Evolutionary conservation across 2,888 invertebrate genomes (phyloP), one percentile per base, ranked within the genome.

Genomic region (Chromoteleia sp.): DNA sequence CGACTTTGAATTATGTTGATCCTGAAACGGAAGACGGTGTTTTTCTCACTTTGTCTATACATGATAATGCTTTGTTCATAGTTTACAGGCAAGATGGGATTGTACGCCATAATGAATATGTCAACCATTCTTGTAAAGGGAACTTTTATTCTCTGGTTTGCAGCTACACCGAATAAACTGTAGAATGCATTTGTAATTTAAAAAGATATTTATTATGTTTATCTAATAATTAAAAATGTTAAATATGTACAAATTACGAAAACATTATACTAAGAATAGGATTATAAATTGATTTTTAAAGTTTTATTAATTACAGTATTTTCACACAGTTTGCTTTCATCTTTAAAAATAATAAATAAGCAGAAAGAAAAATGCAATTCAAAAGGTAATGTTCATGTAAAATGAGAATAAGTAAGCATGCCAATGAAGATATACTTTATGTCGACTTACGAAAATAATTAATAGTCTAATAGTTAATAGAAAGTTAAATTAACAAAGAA

Each of bases 51-150:
- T 92, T 96, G 77, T 94, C 95, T 58, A 94, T 94, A 0, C 92
- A 92, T 56, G 93, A 94, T 89, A 96, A 96, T 92, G 93, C 94
- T 52, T 92, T 96, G 10, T 94, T 94, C 91, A 93, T 96, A 36
- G 95, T 96, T 61, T 95, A 93, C 86, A 93, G 93, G 59, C 93
- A 93, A 75, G 87, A 89, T 52, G 92, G 92, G 90, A 93, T 93
- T 89, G 84, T 83, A 21, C 89, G 91, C 15, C 79, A 90, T 61
- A 90, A 91, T 52, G 90, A 88, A 58, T 91, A 91, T 71, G 84
- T 91, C 10, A 90, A 89, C 83, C 91, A 91, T 82, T 88, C 88
- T 68, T 88, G 85, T 79, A 86, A 88, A 70, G 90, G 87, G 56
- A 88, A 90, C 76, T 91, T 88, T 84, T 91, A 91, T 82, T 89